Conservation (phyloP, 2,113 vertebrate species). For the Lanius ludovicianus region DNA sequence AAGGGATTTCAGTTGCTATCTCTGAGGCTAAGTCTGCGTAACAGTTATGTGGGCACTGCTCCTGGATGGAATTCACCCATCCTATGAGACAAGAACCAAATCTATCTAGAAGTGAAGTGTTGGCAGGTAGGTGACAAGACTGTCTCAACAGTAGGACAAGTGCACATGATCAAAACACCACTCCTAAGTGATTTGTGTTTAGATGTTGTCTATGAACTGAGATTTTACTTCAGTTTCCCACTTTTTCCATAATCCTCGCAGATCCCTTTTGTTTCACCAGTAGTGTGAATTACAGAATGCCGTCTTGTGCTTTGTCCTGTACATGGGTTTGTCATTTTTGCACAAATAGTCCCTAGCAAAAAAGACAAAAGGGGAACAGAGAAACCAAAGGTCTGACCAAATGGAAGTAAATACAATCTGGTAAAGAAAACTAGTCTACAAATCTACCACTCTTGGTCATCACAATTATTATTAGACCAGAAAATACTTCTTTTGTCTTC, state of each 20-base stretch:
- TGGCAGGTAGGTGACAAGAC: not conserved
- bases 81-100: not conserved
- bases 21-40: not conserved
- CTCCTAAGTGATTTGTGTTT: not conserved
- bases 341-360: not conserved
- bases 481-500: not conserved
- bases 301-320: not conserved
- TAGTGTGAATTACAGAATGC: not conserved
- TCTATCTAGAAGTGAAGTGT: rapidly evolving
- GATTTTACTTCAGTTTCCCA: not conserved
- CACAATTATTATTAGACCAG: not conserved
- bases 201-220: not conserved
- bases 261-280: not conserved
- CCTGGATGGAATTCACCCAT: not conserved
- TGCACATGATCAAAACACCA: not conserved
- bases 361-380: not conserved
- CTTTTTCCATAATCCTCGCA: not conserved
- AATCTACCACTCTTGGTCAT: not conserved
- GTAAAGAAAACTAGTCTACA: not conserved
- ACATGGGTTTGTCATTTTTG: not conserved
- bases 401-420: not conserved
- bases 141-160: not conserved
- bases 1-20: not conserved
- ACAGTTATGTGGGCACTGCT: not conserved
- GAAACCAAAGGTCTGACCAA: not conserved